Base-by-base conservation (phyloP, 1,140 invertebrate genomes). In the Steinernema feltiae region DNA sequence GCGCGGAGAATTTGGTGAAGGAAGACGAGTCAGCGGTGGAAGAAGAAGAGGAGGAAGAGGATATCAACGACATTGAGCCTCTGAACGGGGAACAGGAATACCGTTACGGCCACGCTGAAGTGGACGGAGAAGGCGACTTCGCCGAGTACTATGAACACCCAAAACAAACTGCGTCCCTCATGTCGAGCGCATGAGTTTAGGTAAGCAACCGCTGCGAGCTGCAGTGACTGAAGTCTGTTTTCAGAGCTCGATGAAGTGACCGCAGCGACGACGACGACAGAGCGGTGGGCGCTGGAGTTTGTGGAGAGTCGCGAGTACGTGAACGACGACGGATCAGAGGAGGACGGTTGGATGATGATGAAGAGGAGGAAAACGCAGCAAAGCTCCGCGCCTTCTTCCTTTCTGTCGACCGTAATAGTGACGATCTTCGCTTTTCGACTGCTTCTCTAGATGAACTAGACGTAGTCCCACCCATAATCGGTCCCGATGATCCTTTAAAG, bases 271-370 rank as follows among this genome's bases (percentile, higher is more conserved):
- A 63, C 53, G 12, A 63, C 53, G 53, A 46, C 41, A n/a, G 15
- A 63, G 53, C 15, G 24, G 12, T 63, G 53, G 53, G 15, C 53
- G 2, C 3, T 27, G 53, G 53, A 63, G 24, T 27, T 27, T 21
- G 53, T 21, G 53, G 53, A 63, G 53, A 63, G 53, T 63, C 53
- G 24, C 12, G 53, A 63, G 53, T 63, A 63, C 53, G 53, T 63
- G 15, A 63, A 63, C 53, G 53, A 63, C 53, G 53, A 63, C 53
- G 53, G 53, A 63, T 63, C 53, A 3, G 15, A 63, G 24, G 53
- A 63, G 24, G 53, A 63, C 3, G 53, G 53, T 27, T 63, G 53
- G 53, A 63, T 63, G 53, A 63, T 63, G 53, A 21, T 63, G 7
- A 63, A 27, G 53, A 63, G 53, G 53, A 41, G 35, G 35, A 41